Percentiles rank a stretch among this genome's conserved stretches.
Conservation (phyloP, 2,888 invertebrate genomes). For the Acronicta psi region DNA sequence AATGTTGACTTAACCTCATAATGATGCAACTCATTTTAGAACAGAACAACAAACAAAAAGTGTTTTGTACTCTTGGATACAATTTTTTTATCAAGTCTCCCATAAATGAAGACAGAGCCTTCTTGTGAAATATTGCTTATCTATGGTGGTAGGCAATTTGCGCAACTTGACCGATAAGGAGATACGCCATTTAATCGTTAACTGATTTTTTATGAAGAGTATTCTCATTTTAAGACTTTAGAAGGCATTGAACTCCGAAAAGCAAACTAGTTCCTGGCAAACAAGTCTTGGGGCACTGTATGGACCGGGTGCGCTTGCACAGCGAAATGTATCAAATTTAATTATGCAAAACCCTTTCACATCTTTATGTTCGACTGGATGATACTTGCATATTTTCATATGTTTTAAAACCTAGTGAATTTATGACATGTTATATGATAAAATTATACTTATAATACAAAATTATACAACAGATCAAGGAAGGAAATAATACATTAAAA, state of each 20-base stretch:
- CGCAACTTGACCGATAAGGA: conserved; percentile 58
- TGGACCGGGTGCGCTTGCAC: conserved; percentile 49
- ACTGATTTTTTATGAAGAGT: conserved; percentile 32
- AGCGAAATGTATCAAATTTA: conserved; percentile 48
- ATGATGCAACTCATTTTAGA: conserved; percentile 31
- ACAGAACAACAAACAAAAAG: conserved; percentile 16
- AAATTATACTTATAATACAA: too few species aligned
- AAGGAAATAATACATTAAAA: too few species aligned
- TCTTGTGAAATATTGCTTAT: conserved; percentile 61
- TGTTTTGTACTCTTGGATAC: conserved; percentile 13
- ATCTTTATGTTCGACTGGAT: neutral
- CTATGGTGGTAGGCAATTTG: conserved; percentile 51
- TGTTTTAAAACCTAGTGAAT: too few species aligned
- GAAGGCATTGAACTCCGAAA: conserved; percentile 81
- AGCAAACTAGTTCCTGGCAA: conserved; percentile 79
- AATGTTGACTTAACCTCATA: conserved; percentile 17
- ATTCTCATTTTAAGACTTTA: conserved; percentile 50
- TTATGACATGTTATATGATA: too few species aligned
- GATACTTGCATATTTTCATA: too few species aligned
- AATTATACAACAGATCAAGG: too few species aligned
- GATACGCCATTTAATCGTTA: conserved; percentile 47
- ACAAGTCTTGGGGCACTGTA: conserved; percentile 67
- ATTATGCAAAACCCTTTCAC: conserved; percentile 38
- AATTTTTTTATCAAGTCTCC: conserved; percentile 35
- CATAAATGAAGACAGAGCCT: conserved; percentile 29